Conservation (phyloP, 2,113 vertebrate species). For the Tyrannus savana region DNA sequence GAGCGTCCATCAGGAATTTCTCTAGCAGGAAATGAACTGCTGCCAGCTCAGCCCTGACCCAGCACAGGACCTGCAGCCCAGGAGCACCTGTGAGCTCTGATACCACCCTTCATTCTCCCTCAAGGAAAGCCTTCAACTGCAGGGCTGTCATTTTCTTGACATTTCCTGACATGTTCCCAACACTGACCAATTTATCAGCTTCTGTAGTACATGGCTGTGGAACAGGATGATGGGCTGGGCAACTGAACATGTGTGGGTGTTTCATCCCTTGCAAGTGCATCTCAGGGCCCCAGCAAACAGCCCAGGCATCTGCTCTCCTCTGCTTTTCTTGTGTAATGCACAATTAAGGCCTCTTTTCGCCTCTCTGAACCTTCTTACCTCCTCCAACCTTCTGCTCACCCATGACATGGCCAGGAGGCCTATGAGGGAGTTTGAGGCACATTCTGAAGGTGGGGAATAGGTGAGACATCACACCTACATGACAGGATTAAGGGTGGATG, state of each 20-base stretch:
- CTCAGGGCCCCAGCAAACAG: not conserved
- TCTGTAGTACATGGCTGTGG: not conserved
- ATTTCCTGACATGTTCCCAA: slow-evolving; percentile 7
- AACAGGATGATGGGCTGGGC: not conserved
- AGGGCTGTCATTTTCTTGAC: slow-evolving; percentile 13
- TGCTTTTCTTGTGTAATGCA: not conserved
- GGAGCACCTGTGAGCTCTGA: not conserved
- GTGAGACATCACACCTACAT: not conserved
- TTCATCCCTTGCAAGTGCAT: not conserved
- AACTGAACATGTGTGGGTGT: not conserved
- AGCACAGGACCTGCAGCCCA: not conserved
- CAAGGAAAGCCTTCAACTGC: slow-evolving; percentile 15
- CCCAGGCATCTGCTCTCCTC: not conserved
- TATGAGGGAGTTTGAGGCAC: not conserved
- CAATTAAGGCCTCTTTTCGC: not conserved
- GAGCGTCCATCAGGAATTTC: not conserved
- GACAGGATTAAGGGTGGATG: not conserved
- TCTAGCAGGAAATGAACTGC: not conserved
- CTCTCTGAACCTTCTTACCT: not conserved
- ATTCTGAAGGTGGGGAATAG: not conserved
- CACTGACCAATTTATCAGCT: slow-evolving; percentile 17
- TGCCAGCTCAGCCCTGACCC: not conserved
- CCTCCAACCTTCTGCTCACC: not conserved
- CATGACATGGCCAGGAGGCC: not conserved
- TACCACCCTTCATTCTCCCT: not conserved